phyloP scores from a whole-genome alignment of 2,888 invertebrate species.

The Drosophila diplacantha region DNA sequence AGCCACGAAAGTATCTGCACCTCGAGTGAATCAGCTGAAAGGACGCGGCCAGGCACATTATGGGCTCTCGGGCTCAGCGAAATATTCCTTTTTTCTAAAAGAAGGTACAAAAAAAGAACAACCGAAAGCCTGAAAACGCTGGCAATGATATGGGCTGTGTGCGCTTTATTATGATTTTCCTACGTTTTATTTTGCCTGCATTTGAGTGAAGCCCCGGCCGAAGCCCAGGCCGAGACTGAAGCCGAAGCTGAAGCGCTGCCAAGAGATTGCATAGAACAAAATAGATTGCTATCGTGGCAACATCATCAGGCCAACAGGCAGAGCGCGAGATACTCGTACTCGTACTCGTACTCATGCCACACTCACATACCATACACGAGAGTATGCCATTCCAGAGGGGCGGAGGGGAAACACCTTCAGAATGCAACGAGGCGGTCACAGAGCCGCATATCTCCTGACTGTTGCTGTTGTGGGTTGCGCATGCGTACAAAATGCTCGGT shows the following conservation, averaged over 20 bases:
- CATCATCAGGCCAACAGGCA: slow-evolving; percentile 66
- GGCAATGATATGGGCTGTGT: slow-evolving; percentile 62
- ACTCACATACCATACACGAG: slow-evolving; percentile 9
- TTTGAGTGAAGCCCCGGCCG: slow-evolving; percentile 42
- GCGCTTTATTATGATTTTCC: slow-evolving; percentile 50
- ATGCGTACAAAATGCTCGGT: slow-evolving; percentile 71
- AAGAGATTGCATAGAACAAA: slow-evolving; percentile 68
- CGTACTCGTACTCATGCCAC: slow-evolving; percentile 30
- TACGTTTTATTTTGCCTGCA: slow-evolving; percentile 46
- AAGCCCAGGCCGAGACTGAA: slow-evolving; percentile 23
- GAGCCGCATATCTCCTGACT: slow-evolving; percentile 59
- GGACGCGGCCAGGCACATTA: slow-evolving; percentile 54
- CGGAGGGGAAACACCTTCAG: slow-evolving; percentile 65
- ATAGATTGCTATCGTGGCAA: slow-evolving; percentile 73
- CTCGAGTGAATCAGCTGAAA: slow-evolving; percentile 66
- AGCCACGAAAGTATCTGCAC: slow-evolving; percentile 48
- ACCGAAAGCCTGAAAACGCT: slow-evolving; percentile 36
- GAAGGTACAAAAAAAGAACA: slow-evolving; percentile 9
- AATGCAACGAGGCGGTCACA: slow-evolving; percentile 71
- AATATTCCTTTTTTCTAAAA: slow-evolving; percentile 2
- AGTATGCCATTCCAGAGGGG: slow-evolving; percentile 13
- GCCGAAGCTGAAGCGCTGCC: slow-evolving; percentile 37
- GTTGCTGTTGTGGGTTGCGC: slow-evolving; percentile 54
- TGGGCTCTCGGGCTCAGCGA: slow-evolving; percentile 50
- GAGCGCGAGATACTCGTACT: slow-evolving; percentile 38